These are phyloP conservation scores for Enteromius radiatus DNA, from an alignment of 2,797 vertebrate genomes.

Conservation along the genomic window DNA sequence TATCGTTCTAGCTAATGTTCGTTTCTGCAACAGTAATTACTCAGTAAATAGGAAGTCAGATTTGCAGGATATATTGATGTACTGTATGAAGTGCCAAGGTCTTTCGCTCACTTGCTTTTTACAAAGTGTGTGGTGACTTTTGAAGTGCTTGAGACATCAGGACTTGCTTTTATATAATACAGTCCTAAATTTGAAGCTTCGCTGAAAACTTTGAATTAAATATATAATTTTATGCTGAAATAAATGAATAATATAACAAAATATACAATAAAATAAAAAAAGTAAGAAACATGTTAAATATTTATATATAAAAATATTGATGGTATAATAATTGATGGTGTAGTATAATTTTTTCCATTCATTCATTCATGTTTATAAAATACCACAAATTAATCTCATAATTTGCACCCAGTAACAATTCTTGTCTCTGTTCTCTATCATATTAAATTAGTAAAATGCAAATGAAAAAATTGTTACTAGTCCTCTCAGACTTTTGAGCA, in stretches of 20 bases:
- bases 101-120: neutral
- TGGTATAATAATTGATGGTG: neutral
- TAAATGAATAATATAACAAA: no score
- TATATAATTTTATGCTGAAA: neutral
- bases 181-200: neutral
- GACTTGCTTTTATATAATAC: neutral
- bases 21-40: conserved; percentile 14
- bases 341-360: neutral
- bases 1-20: conserved; percentile 10
- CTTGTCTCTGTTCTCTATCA: neutral
- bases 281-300: neutral
- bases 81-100: neutral
- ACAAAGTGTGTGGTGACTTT: neutral
- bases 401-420: neutral
- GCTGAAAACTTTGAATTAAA: neutral
- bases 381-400: neutral
- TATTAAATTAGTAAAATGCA: neutral
- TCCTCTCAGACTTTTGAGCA: neutral
- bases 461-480: neutral
- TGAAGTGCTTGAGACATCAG: neutral
- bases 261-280: neutral
- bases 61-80: conserved; percentile 5
- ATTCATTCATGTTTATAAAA: neutral
- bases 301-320: neutral
- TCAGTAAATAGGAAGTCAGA: conserved; percentile 20